Evolutionary conservation across 37 sponge, comb jelly and placozoan genomes (phyloP), one percentile per base, ranked within the genome.

Genomic region (Spongilla lacustris): DNA sequence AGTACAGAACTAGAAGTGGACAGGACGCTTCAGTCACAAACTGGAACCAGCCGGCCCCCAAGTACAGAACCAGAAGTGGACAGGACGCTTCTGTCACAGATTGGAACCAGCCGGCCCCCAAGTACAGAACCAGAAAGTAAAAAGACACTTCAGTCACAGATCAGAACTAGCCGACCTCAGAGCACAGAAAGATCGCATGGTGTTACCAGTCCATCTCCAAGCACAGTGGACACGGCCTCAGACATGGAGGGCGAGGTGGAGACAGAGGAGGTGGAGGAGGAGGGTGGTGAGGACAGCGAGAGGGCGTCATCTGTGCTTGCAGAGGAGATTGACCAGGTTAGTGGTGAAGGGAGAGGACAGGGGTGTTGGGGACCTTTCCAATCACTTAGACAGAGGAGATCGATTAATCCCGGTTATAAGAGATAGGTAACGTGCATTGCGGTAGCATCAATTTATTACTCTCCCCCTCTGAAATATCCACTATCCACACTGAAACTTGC

Each of bases 271-370:
- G 66, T 36, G 31, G 75, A 84, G 37, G 68, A 30, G 71, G 83
- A 28, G 68, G 21, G 31, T 37, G 27, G 21, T 66, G 48, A 32
- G 25, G n/a, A 38, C 25, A 77, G 49, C 3, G 38, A 77, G 27
- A 31, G 68, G 68, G 71, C 27, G 27, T 77, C 36, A 22, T 49
- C 29, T 27, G 67, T 70, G 72, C 58, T 33, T 17, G 81, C 68
- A 17, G 74, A 49, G 48, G 89, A 84, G 4, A 81, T 74, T 74
- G 78, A 79, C 79, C 68, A 84, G 82, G 74, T 48, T 11, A 50
- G 77, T 75, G 74, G 27, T 74, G 37, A 13, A 13, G 77, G 76
- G 68, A 75, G 48, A 22, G 8, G 46, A 46, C 8, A 46, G 58
- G 29, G 29, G 30, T 66, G 68, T 67, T 9, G n/a, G n/a, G n/a